Evolutionary conservation across 53 echinoderm and acorn worm species (phyloP), one percentile per base, ranked within the genome.

Genomic region (Crossaster papposus): DNA sequence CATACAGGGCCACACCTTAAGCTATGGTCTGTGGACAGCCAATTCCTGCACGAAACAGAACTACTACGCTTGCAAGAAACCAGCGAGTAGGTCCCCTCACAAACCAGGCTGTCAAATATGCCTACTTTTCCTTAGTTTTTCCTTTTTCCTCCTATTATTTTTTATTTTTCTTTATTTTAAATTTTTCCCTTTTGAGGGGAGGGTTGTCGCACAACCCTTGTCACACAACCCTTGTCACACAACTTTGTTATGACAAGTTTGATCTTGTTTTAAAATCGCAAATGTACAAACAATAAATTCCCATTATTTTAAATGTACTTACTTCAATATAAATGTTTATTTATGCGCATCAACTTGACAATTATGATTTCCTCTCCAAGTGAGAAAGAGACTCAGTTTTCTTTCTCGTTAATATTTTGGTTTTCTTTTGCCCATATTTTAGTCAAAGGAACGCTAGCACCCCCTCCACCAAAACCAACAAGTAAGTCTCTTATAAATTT

Each of bases 21-120:
- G 36, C 80, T 80, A 80, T 13, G 80, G 80, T 3, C 58, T 80
- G 30, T 80, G 80, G 80, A 80, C 3, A 7, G 58, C 58, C 2
- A 30, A 32, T 17, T 10, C 30, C 54, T 80, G 80, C 80, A 4
- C 0, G 58, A 20, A 55, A 8, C 54, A 31, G 51, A 54, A 58
- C 80, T 80, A 55, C 80, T 80, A 80, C 31, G 80, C 80, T 33
- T 80, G 80, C 58, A 29, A 55, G 80, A 80, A 80, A 51, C 22
- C 22, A 20, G 12, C 79, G 52, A 50, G 79, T 79, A 23, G 24
- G 62, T 23, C 62, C 3, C 15, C 17, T 23, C 3, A 28, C 28
- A 4, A 7, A 26, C 65, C n/a, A 68, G n/a, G 26, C 14, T 14
- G 1, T 68, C 68, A 68, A 26, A 24, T n/a, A n/a, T n/a, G n/a